phyloP scores from a whole-genome alignment of 35 echinoderm and acorn worm genomes.

The Ophioderma brevispina region DNA sequence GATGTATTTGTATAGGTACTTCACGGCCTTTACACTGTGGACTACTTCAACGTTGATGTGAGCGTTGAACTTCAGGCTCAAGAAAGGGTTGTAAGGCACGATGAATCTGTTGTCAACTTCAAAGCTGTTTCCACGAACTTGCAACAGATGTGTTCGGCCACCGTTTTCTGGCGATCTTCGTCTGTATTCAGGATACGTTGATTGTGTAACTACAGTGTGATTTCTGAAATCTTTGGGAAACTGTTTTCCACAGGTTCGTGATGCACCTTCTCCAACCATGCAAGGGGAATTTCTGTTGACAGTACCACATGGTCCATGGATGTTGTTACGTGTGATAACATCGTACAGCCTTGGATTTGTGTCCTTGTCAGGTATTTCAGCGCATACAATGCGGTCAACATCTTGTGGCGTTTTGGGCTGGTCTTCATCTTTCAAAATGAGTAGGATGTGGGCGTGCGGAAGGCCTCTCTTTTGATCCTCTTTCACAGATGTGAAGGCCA shows the following conservation, averaged over 20 bases:
- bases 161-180: conserved; percentile 22
- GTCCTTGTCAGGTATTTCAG: conserved; percentile 22
- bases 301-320: conserved; percentile 37
- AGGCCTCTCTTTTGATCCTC: conserved; percentile 35
- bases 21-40: conserved; percentile 18
- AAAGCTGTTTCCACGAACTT: background rate
- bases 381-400: conserved; percentile 5
- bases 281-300: conserved; percentile 21
- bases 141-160: background rate
- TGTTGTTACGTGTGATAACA: conserved; percentile 15
- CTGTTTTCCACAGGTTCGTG: background rate
- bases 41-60: conserved; percentile 56
- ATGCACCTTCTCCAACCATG: background rate
- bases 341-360: background rate
- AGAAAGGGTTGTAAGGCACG: conserved; percentile 41
- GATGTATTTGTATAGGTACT: conserved; percentile 39
- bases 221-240: conserved; percentile 25
- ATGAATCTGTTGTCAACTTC: conserved; percentile 20
- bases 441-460: conserved; percentile 14
- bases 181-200: conserved; percentile 42
- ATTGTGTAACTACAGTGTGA: background rate
- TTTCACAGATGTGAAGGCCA: background rate
- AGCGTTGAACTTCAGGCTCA: conserved; percentile 26
- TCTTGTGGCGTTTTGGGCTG: conserved; percentile 14
- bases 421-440: background rate